Base-by-base conservation (phyloP, 2,888 invertebrate genomes). In the Chrysolina americana region DNA sequence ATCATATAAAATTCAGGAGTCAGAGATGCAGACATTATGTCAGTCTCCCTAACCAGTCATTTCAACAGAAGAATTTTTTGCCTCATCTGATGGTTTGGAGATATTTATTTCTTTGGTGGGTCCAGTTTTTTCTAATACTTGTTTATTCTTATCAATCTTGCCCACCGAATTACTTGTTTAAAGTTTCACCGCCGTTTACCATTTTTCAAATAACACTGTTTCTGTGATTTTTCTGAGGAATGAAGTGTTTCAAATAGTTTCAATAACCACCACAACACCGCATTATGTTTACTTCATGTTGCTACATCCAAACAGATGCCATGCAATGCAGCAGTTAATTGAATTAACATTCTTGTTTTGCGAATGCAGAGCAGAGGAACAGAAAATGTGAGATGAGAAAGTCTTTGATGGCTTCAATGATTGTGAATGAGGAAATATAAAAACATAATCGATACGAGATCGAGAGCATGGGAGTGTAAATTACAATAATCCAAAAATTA, bases 381-480 rank as follows among this genome's bases (percentile, higher is more conserved):
- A 59, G 59, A 59, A 59, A 59, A 59, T 36, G 59, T n/a, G 59
- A 28, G 36, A 59, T 36, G 59, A 59, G 59, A 59, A 59, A 59
- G 59, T 59, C 59, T 28, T 59, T 28, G 59, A 23, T 23, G 23
- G 56, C 56, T 23, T 56, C 56, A 56, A 56, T 56, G 56, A 36
- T 36, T 36, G 36, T 59, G 59, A 59, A 59, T 36, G 15, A 59
- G 59, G 59, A 59, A 59, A 59, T 59, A 59, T 36, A 59, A 59
- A 59, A 59, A 59, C 28, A 65, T 65, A 28, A 28, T 59, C 59
- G 59, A 59, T 69, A 69, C 73, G 75, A 74, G 77, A 77, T 77
- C 62, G 71, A 65, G 77, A 77, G 66, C 77, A 77, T 77, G 77
- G 73, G 77, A 77, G 73, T 71, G 75, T 75, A 65, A 73, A 77